phyloP scores from a whole-genome alignment of 2,113 vertebrate species.

The Physeter macrocephalus region DNA sequence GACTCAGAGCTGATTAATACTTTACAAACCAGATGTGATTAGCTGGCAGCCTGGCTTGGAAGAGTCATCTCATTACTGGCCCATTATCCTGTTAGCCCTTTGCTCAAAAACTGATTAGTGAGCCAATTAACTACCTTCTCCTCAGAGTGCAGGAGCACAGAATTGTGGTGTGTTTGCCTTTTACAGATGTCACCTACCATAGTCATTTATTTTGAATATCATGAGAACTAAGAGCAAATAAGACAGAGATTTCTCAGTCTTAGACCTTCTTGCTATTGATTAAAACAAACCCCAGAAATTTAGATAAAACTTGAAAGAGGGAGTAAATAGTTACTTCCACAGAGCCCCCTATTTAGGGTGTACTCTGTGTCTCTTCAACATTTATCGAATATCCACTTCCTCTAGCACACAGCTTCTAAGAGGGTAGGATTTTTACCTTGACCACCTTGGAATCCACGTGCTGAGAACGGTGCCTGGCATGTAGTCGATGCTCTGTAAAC shows the following conservation, averaged over 20 bases:
- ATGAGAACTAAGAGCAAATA: neutral
- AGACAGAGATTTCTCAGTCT: neutral
- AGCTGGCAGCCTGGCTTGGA: constrained; percentile 39
- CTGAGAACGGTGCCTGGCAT: neutral
- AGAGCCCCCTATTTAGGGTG: neutral
- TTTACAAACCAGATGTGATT: constrained; percentile 64
- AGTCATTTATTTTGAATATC: neutral
- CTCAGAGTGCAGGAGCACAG: neutral
- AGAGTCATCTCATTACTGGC: constrained; percentile 40
- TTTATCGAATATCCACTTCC: neutral
- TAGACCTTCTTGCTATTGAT: neutral
- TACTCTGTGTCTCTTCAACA: neutral
- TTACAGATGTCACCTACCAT: neutral
- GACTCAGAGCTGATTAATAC: constrained; percentile 71
- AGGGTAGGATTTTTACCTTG: neutral
- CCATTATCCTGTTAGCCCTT: constrained; percentile 21
- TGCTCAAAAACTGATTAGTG: constrained; percentile 29
- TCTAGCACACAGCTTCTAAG: neutral
- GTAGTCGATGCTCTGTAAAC: neutral
- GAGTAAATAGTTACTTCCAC: neutral
- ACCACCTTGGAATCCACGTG: neutral
- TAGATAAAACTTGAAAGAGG: neutral
- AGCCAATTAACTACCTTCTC: constrained; percentile 33
- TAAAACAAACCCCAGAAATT: neutral
- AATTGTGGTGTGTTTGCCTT: neutral